These are phyloP conservation scores for Bursaphelenchus okinawaensis DNA, from an alignment of 2,888 invertebrate genomes.

Conservation along the genomic window DNA sequence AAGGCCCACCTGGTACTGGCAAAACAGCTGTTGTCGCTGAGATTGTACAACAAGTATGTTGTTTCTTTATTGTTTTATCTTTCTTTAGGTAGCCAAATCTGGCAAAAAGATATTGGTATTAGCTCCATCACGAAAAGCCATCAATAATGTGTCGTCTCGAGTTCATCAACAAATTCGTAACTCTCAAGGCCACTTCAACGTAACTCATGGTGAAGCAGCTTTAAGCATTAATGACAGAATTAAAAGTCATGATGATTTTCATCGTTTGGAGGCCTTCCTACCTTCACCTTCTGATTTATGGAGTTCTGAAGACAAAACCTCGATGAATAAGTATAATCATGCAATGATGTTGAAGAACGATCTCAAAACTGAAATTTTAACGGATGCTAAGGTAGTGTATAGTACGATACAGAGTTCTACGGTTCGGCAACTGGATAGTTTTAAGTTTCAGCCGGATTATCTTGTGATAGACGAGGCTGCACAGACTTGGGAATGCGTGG, in stretches of 20 bases:
- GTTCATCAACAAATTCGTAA: background rate
- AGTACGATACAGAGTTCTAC: conserved; percentile 13
- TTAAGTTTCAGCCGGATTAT: conserved; percentile 30
- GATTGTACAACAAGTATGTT: conserved; percentile 28
- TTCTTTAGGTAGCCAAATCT: conserved; percentile 15
- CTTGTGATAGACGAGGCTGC: conserved; percentile 35
- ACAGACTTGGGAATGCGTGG: conserved; percentile 26
- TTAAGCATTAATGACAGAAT: background rate
- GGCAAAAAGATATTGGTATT: conserved; percentile 25
- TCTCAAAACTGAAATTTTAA: conserved; percentile 8
- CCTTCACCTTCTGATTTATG: background rate
- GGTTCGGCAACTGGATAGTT: conserved; percentile 12
- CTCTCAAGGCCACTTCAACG: background rate
- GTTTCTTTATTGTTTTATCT: background rate
- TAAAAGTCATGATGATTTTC: conserved; percentile 2
- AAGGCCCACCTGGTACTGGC: conserved; percentile 28
- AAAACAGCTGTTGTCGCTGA: conserved; percentile 30
- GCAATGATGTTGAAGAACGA: background rate
- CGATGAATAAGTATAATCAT: background rate
- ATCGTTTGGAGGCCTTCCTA: background rate
- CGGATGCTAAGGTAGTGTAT: conserved; percentile 12
- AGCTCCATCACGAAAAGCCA: conserved; percentile 29
- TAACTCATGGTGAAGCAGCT: background rate
- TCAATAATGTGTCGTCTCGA: conserved; percentile 13
- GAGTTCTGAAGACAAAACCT: background rate